Percentiles rank a stretch among this genome's conserved stretches.
Conservation (phyloP, 2,888 invertebrate species). For the Heteromurus nitidus region DNA sequence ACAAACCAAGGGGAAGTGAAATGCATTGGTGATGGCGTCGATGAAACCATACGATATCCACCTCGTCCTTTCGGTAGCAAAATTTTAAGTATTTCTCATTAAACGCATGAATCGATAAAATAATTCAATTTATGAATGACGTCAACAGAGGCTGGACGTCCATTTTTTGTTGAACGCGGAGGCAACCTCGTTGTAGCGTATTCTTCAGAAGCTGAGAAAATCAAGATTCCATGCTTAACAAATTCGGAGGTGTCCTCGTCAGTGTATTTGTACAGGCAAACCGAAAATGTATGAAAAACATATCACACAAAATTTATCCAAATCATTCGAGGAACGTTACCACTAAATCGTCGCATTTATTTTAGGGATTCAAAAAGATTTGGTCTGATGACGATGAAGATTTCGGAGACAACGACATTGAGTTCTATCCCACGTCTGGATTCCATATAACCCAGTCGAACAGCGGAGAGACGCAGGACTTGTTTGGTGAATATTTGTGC, state of each 20-base stretch:
- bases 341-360: slow-evolving; percentile 15
- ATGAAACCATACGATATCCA: slow-evolving; percentile 64
- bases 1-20: slow-evolving; percentile 52
- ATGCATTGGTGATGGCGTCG: slow-evolving; percentile 65
- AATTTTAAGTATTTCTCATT: too few species aligned
- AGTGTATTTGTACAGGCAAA: slow-evolving; percentile 60
- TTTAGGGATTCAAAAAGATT: slow-evolving; percentile 56
- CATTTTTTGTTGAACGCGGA: slow-evolving; percentile 67
- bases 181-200: slow-evolving; percentile 32
- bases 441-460: slow-evolving; percentile 57
- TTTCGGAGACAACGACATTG: slow-evolving; percentile 50
- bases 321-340: too few species aligned
- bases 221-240: slow-evolving; percentile 58
- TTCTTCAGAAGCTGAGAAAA: slow-evolving; percentile 27
- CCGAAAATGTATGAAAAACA: slow-evolving; percentile 20
- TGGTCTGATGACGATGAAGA: slow-evolving; percentile 65
- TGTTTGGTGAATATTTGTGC: slow-evolving; percentile 61
- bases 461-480: slow-evolving; percentile 29
- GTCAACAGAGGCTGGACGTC: slow-evolving; percentile 53
- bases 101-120: too few species aligned
- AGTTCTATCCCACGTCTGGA: slow-evolving; percentile 63
- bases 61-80: slow-evolving; percentile 35
- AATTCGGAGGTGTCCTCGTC: slow-evolving; percentile 55
- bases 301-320: neutral
- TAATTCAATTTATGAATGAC: neutral